phyloP scores from a whole-genome alignment of 1,140 invertebrate species.

The Oedothorax gibbosus region DNA sequence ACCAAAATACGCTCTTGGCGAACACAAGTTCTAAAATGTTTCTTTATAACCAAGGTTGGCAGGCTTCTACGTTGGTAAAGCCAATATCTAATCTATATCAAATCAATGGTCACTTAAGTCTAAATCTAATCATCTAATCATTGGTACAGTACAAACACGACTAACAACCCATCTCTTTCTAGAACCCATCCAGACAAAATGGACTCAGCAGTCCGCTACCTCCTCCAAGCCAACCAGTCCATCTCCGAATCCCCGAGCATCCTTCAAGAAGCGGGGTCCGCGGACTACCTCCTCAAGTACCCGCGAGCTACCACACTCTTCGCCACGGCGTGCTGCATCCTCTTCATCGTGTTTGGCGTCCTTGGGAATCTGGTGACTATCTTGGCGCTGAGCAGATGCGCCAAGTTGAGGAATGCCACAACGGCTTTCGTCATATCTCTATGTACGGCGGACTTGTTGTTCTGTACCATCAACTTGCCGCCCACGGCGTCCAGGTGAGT shows the following conservation, averaged over 20 bases:
- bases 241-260: constrained; percentile 10
- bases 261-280: not conserved
- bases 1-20: too few species aligned
- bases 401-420: constrained; percentile 74
- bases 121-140: too few species aligned
- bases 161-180: not conserved
- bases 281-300: not conserved
- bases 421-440: constrained; percentile 89
- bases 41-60: too few species aligned
- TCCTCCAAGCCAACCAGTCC: constrained; percentile 33
- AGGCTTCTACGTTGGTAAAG: too few species aligned
- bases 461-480: constrained; percentile 85
- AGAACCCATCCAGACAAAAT: not conserved
- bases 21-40: too few species aligned
- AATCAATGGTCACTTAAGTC: too few species aligned
- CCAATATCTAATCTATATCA: too few species aligned
- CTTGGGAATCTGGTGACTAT: constrained; percentile 63
- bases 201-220: constrained; percentile 32
- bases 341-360: constrained; percentile 63
- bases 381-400: constrained; percentile 47
- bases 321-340: constrained; percentile 56
- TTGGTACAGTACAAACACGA: too few species aligned
- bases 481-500: constrained; percentile 74
- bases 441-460: constrained; percentile 86
- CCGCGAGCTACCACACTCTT: constrained; percentile 59